These are phyloP conservation scores for Nipponia nippon DNA, from an alignment of 2,113 vertebrate species.

Conservation along the genomic window DNA sequence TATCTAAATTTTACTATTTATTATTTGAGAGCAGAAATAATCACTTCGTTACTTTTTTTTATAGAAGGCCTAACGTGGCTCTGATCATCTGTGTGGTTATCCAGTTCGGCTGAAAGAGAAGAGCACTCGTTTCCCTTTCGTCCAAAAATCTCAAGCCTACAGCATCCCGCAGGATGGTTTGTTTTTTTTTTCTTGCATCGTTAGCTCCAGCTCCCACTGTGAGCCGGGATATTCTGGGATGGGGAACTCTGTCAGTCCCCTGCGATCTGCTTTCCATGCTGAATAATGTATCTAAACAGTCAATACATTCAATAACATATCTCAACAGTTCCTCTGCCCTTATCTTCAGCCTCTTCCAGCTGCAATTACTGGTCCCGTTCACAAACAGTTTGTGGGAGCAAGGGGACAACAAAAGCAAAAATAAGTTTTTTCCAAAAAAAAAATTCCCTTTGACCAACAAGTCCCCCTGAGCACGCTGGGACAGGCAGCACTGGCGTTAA, in stretches of 20 bases:
- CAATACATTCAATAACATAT: neutral
- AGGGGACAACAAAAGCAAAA: neutral
- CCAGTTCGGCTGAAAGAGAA: neutral
- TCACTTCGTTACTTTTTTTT: neutral
- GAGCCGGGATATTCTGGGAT: neutral
- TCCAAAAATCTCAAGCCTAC: neutral
- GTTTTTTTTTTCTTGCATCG: neutral
- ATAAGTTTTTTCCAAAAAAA: neutral
- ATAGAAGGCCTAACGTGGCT: neutral
- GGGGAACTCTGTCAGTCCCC: neutral
- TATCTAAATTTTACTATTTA: neutral
- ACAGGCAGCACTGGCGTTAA: neutral
- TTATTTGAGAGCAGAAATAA: neutral
- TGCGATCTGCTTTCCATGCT: neutral
- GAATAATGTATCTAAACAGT: neutral
- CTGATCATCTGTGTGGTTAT: neutral
- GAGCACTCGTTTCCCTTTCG: neutral
- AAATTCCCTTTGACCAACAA: neutral
- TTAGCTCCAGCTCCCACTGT: neutral
- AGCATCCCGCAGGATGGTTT: neutral
- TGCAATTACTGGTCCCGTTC: neutral
- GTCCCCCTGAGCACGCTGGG: neutral
- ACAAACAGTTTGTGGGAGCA: neutral
- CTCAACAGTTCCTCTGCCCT: neutral
- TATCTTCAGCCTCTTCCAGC: neutral